phyloP scores from a whole-genome alignment of 2,113 vertebrate species.

The Struthidea cinerea region DNA sequence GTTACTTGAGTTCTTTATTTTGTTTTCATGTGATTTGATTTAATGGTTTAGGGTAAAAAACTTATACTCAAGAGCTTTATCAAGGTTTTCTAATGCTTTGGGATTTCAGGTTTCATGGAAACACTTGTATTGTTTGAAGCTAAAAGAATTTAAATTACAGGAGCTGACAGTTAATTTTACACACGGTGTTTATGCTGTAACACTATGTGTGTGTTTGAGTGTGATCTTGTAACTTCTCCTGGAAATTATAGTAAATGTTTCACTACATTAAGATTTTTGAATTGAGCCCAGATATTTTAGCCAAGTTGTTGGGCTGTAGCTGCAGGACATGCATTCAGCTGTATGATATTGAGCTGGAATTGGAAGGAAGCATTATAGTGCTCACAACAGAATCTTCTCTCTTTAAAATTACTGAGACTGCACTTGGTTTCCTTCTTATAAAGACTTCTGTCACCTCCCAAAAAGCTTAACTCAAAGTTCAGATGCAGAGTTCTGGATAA shows the following conservation, averaged over 20 bases:
- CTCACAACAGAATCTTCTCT: neutral
- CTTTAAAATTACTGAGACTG: neutral
- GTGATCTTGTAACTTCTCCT: neutral
- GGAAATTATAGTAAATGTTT: neutral
- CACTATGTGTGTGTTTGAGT: neutral
- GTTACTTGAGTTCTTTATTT: neutral
- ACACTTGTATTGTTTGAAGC: neutral
- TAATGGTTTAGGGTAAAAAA: neutral
- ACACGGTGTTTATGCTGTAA: neutral
- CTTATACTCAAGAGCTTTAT: neutral
- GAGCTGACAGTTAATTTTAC: neutral
- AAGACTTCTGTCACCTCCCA: neutral
- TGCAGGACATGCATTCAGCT: neutral
- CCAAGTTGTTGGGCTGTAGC: neutral
- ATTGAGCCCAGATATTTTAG: neutral
- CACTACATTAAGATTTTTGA: neutral
- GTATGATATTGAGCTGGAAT: neutral
- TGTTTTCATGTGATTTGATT: neutral
- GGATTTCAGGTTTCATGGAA: neutral
- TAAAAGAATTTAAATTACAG: neutral
- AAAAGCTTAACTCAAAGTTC: neutral
- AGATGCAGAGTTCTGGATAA: neutral
- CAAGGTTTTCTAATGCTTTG: neutral
- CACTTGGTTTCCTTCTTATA: neutral
- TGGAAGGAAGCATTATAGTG: neutral